Evolutionary conservation across 1,140 invertebrate genomes (phyloP).

Genomic region (Megalopta genalis): DNA sequence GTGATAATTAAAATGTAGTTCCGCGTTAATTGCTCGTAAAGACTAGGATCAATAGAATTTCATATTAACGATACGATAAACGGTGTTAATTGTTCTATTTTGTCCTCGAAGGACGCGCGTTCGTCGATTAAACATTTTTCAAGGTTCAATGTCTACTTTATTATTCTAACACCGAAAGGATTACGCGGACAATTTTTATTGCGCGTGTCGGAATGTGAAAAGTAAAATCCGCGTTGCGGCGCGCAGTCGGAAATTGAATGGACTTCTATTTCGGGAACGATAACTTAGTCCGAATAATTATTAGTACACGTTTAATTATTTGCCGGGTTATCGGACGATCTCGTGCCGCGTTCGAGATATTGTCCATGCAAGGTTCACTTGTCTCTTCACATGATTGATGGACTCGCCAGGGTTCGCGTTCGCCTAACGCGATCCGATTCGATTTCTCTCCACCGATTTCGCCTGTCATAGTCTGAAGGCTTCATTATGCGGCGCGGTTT

Average conservation of each 20-base stretch:
- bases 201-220: no score
- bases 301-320: neutral
- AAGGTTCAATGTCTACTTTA: no score
- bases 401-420: conserved; percentile 12
- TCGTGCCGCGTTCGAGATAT: neutral
- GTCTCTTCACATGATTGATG: conserved; percentile 35
- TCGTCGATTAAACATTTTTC: no score
- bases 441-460: conserved; percentile 41
- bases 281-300: neutral
- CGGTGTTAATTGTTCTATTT: no score
- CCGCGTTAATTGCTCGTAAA: no score
- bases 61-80: no score
- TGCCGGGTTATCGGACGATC: neutral
- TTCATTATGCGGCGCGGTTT: conserved; percentile 31
- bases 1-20: neutral
- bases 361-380: conserved; percentile 14
- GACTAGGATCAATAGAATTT: no score
- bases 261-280: neutral
- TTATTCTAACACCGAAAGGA: no score
- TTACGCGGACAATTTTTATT: no score
- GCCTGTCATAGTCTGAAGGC: conserved; percentile 43
- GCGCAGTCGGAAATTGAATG: neutral
- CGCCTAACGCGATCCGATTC: conserved; percentile 31
- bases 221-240: neutral
- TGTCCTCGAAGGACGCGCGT: no score